Conservation (phyloP, 2,797 vertebrate genomes). For the Crax fasciolata region DNA sequence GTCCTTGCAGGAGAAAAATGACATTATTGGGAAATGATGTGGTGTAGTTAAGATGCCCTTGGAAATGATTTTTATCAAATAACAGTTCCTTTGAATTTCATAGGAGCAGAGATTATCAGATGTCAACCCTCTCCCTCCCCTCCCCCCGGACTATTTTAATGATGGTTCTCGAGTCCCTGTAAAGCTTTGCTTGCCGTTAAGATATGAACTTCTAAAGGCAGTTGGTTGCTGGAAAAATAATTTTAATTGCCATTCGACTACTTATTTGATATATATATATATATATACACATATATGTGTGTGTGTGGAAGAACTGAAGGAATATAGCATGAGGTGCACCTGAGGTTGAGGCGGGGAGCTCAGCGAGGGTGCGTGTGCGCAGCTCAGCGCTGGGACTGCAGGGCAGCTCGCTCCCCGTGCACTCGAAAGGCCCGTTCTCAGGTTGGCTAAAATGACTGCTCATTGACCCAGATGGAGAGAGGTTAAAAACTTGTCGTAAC, state of each 20-base stretch:
- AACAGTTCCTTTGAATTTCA: slow-evolving; percentile 74
- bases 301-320: background rate
- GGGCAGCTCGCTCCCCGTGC: background rate
- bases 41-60: slow-evolving; percentile 62
- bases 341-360: background rate
- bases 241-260: slow-evolving; percentile 6
- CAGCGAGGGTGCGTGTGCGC: background rate
- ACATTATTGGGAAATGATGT: slow-evolving; percentile 33
- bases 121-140: slow-evolving; percentile 22
- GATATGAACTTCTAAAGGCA: slow-evolving; percentile 41
- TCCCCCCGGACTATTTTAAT: slow-evolving; percentile 63
- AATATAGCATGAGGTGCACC: background rate
- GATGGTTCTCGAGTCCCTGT: slow-evolving; percentile 70
- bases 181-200: slow-evolving; percentile 71
- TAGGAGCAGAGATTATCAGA: slow-evolving; percentile 74
- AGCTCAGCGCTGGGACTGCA: background rate
- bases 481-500: background rate
- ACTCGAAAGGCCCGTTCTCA: background rate
- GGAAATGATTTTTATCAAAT: slow-evolving; percentile 67
- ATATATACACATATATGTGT: background rate
- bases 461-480: background rate
- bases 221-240: slow-evolving; percentile 19
- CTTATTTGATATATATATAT: background rate
- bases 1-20: slow-evolving; percentile 30
- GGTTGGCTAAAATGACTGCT: background rate